Evolutionary conservation across 2,888 invertebrate species (phyloP).

Genomic region (Acleris sparsana): DNA sequence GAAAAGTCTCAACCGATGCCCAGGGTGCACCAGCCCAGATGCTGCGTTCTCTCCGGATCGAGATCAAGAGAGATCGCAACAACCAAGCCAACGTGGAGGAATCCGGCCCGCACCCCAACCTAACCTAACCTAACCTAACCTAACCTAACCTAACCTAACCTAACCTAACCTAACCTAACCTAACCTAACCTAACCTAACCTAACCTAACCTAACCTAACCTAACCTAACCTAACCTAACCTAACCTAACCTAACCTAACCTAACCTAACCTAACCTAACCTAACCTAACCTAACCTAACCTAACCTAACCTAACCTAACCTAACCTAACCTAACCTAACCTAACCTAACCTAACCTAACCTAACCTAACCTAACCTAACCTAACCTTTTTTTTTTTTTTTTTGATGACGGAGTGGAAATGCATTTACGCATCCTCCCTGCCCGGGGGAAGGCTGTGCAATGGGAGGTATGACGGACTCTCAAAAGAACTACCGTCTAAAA

Average conservation of each 20-base stretch:
- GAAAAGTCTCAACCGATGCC: too few relatives aligned
- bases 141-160: conserved; percentile 5
- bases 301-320: conserved; percentile 5
- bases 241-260: conserved; percentile 5
- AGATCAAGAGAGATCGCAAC: too few relatives aligned
- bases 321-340: conserved; percentile 5
- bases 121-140: conserved; percentile 5
- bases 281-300: conserved; percentile 5
- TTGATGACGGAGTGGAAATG: too few relatives aligned
- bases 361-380: conserved; percentile 10
- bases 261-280: conserved; percentile 5
- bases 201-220: conserved; percentile 5
- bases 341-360: conserved; percentile 6
- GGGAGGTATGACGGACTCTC: too few relatives aligned
- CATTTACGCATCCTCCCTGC: too few relatives aligned
- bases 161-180: conserved; percentile 5
- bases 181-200: conserved; percentile 5
- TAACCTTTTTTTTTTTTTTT: conserved; percentile 1
- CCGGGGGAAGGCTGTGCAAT: too few relatives aligned
- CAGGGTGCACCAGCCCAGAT: too few relatives aligned
- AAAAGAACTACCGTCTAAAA: too few relatives aligned
- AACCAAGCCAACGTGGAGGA: too few relatives aligned
- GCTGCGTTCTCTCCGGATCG: too few relatives aligned
- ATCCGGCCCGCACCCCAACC: too few relatives aligned
- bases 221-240: conserved; percentile 5